These are phyloP conservation scores for Aporrectodea caliginosa DNA, from an alignment of 1,140 invertebrate species.

Conservation along the genomic window DNA sequence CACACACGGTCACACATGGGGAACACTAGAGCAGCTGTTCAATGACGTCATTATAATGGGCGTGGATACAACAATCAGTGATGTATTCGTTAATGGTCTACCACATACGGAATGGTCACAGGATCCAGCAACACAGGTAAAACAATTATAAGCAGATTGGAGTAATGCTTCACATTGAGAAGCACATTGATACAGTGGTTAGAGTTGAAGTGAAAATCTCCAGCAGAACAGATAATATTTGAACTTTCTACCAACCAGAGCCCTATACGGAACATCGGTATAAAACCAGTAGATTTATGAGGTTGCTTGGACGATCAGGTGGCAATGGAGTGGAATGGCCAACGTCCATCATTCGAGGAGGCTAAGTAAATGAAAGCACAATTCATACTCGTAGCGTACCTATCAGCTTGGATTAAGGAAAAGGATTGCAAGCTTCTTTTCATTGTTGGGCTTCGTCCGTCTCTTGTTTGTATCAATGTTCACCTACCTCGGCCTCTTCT, in stretches of 20 bases:
- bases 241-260: too few relatives aligned
- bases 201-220: neutral
- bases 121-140: neutral
- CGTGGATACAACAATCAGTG: neutral
- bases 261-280: too few relatives aligned
- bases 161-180: neutral
- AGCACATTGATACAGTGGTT: neutral
- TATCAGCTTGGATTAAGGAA: too few relatives aligned
- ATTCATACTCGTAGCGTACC: too few relatives aligned
- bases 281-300: neutral
- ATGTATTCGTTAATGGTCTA: neutral
- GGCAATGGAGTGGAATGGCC: too few relatives aligned
- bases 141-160: neutral
- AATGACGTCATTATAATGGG: neutral
- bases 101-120: neutral
- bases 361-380: too few relatives aligned
- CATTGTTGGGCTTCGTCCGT: too few relatives aligned
- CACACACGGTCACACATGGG: neutral
- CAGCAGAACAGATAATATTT: too few relatives aligned
- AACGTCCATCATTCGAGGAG: too few relatives aligned
- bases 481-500: neutral
- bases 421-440: too few relatives aligned
- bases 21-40: neutral
- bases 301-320: neutral
- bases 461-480: neutral